These are phyloP conservation scores for Palloptera scutellata DNA, from an alignment of 2,888 invertebrate genomes.

Conservation along the genomic window DNA sequence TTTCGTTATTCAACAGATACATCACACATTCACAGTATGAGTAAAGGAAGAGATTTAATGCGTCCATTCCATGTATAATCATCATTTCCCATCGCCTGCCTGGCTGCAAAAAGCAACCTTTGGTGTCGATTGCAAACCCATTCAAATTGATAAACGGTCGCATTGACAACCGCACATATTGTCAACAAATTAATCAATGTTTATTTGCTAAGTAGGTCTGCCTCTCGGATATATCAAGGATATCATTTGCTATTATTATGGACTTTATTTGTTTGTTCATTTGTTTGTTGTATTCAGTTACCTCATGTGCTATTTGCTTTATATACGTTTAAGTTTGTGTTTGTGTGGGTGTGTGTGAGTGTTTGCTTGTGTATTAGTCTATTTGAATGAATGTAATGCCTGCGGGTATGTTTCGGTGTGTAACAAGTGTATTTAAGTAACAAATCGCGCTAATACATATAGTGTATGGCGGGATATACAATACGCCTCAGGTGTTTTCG, in stretches of 20 bases:
- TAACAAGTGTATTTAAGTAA: conserved; percentile 37
- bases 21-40: conserved; percentile 1
- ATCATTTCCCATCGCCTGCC: not conserved
- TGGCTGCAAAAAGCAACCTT: not conserved
- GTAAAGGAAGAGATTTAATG: not conserved
- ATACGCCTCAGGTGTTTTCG: conserved; percentile 51
- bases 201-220: conserved; percentile 56
- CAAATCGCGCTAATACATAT: conserved; percentile 58
- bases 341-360: conserved; percentile 30
- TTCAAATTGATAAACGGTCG: conserved; percentile 20
- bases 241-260: conserved; percentile 18
- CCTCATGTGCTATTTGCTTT: not conserved
- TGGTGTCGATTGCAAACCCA: conserved; percentile 25
- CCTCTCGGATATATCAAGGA: conserved; percentile 8
- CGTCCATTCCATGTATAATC: not conserved
- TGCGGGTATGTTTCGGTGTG: conserved; percentile 24
- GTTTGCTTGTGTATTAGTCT: conserved; percentile 1
- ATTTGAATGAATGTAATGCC: too few relatives aligned
- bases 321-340: not conserved
- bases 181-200: conserved; percentile 62
- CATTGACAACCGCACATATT: conserved; percentile 32
- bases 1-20: conserved; percentile 5
- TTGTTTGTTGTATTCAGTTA: not conserved
- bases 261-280: not conserved
- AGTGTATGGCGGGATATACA: conserved; percentile 43